phyloP scores from a whole-genome alignment of 2,888 invertebrate genomes.

The Lycaena phlaeas region DNA sequence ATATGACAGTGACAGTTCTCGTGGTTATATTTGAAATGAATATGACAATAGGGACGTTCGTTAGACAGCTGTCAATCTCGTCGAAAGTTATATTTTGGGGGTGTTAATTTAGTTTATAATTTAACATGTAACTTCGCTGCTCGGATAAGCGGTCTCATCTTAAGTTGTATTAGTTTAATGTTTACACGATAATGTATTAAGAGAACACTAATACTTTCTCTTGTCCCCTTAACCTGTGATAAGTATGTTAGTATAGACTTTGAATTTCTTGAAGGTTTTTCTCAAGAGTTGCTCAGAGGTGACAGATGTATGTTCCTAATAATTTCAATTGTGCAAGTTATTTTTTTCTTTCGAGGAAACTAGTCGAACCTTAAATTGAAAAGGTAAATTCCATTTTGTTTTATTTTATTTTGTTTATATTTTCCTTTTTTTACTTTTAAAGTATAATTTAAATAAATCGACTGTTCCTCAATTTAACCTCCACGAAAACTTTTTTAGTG shows the following conservation, averaged over 20 bases:
- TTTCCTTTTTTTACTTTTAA: conserved; percentile 35
- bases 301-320: conserved; percentile 64
- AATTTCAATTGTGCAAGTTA: conserved; percentile 57
- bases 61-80: too few relatives aligned
- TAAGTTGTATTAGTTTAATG: conserved; percentile 63
- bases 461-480: conserved; percentile 32
- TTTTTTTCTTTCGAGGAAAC: conserved; percentile 43
- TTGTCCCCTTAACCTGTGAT: conserved; percentile 73
- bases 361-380: conserved; percentile 44
- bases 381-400: conserved; percentile 33
- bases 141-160: conserved; percentile 41
- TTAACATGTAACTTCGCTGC: conserved; percentile 34
- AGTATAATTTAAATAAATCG: conserved; percentile 32
- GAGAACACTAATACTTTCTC: conserved; percentile 70
- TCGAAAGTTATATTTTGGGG: too few relatives aligned
- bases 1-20: too few relatives aligned
- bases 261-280: conserved; percentile 56
- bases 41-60: too few relatives aligned
- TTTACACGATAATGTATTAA: conserved; percentile 55
- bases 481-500: conserved; percentile 13
- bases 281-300: conserved; percentile 60
- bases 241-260: conserved; percentile 67
- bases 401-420: conserved; percentile 45
- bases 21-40: too few relatives aligned
- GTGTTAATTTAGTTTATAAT: conserved; percentile 38